A percentile compares a stretch with the other conserved stretches of the same genome.
phyloP scores from a whole-genome alignment of 2,888 invertebrate species.

The Chirona hameri region DNA sequence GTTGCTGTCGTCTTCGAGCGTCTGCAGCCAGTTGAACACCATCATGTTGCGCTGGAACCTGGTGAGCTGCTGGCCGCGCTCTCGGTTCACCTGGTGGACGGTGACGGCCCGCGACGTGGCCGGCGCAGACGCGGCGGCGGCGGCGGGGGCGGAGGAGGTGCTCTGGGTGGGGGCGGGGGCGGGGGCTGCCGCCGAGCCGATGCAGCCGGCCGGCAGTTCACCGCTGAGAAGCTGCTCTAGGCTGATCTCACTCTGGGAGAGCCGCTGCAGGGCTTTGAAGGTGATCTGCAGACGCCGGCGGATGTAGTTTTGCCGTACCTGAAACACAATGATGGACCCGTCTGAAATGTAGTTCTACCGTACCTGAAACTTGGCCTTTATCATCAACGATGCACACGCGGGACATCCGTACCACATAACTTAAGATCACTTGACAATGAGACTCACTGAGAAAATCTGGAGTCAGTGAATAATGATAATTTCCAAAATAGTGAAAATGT shows the following conservation, averaged over 20 bases:
- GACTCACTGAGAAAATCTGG: too few relatives aligned
- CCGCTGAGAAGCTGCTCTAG: slow-evolving; percentile 53
- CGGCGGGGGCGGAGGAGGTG: slow-evolving; percentile 32
- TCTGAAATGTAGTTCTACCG: too few relatives aligned
- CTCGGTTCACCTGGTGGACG: slow-evolving; percentile 65
- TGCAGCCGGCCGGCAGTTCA: slow-evolving; percentile 39
- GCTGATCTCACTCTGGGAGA: slow-evolving; percentile 79
- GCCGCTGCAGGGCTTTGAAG: slow-evolving; percentile 71
- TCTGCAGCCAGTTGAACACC: slow-evolving; percentile 92
- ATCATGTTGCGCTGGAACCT: slow-evolving; percentile 88
- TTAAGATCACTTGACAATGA: too few relatives aligned
- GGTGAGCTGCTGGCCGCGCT: slow-evolving; percentile 76
- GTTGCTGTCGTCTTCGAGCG: slow-evolving; percentile 56
- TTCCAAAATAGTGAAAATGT: too few relatives aligned
- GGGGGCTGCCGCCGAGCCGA: slow-evolving; percentile 45
- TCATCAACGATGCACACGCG: too few relatives aligned
- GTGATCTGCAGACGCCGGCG: slow-evolving; percentile 71
- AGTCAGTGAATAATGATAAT: too few relatives aligned
- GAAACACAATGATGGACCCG: slow-evolving; percentile 31
- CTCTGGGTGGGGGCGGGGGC: slow-evolving; percentile 30
- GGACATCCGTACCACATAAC: too few relatives aligned
- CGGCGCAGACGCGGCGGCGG: background rate
- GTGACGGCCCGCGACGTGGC: slow-evolving; percentile 35
- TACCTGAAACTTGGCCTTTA: too few relatives aligned
- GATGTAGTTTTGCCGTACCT: slow-evolving; percentile 77